Percentiles rank a stretch among this genome's conserved stretches.
Evolutionary conservation across 2,113 vertebrate species (phyloP).

Genomic region (Myrmophylax atrothorax): DNA sequence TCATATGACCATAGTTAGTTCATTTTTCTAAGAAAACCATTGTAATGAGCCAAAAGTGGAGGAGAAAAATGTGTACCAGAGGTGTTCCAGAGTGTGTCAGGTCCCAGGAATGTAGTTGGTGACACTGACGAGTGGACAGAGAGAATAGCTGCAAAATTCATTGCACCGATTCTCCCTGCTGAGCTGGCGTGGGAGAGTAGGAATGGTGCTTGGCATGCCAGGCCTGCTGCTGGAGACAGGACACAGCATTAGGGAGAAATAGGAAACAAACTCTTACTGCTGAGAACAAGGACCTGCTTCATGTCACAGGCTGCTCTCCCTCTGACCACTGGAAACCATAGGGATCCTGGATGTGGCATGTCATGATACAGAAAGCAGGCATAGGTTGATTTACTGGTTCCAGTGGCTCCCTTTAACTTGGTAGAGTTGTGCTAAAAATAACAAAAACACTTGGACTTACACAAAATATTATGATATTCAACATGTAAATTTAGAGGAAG

Average conservation of each 20-base stretch:
- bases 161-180: neutral
- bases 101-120: neutral
- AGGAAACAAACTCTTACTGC: neutral
- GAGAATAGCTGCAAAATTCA: neutral
- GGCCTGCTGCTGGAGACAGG: neutral
- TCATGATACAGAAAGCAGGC: neutral
- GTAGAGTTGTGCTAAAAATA: neutral
- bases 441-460: neutral
- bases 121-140: neutral
- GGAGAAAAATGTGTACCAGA: neutral
- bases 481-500: neutral
- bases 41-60: neutral
- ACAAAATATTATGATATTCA: neutral
- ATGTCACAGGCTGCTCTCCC: neutral
- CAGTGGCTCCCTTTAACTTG: neutral
- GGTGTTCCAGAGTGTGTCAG: conserved; percentile 7
- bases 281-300: neutral
- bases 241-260: neutral
- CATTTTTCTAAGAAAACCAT: conserved; percentile 35
- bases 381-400: neutral
- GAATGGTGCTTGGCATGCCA: neutral
- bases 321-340: neutral
- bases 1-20: neutral
- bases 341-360: neutral
- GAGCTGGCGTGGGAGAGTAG: rapidly evolving